Percentiles rank a stretch among this genome's conserved stretches.
phyloP scores from a whole-genome alignment of 2,113 vertebrate genomes.

The Emydocephalus ijimae region DNA sequence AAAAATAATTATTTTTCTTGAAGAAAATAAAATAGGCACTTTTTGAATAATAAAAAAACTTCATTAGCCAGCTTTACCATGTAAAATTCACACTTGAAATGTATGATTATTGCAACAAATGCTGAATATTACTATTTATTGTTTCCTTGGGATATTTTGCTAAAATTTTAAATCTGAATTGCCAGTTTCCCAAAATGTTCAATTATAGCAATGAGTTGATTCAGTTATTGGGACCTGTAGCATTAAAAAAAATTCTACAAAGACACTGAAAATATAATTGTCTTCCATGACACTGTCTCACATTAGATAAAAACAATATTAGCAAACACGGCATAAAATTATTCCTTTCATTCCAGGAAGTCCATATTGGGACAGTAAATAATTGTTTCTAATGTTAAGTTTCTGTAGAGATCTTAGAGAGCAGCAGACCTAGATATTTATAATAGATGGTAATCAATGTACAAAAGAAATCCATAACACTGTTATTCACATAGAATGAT shows the following conservation, averaged over 20 bases:
- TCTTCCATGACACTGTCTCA: background rate
- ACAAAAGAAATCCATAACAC: background rate
- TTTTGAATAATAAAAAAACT: background rate
- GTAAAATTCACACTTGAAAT: background rate
- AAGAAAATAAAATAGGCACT: background rate
- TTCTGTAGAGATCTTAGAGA: background rate
- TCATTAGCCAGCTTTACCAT: background rate
- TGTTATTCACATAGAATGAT: background rate
- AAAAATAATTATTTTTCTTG: background rate
- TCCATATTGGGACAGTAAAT: background rate
- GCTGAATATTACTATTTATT: slow-evolving; percentile 14
- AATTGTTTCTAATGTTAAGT: background rate
- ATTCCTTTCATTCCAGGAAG: background rate
- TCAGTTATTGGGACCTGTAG: background rate
- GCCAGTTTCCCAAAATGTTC: slow-evolving; percentile 23
- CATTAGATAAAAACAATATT: background rate
- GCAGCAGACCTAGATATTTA: background rate
- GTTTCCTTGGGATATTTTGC: slow-evolving; percentile 30
- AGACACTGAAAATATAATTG: background rate
- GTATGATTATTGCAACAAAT: slow-evolving; percentile 12
- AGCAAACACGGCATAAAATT: background rate
- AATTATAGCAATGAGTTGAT: slow-evolving; percentile 16
- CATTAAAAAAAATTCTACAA: slow-evolving; percentile 6
- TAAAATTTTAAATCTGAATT: slow-evolving; percentile 28
- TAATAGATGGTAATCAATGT: background rate